Conservation (phyloP, 2,113 vertebrate genomes). For the Rhadina sibilatrix region DNA sequence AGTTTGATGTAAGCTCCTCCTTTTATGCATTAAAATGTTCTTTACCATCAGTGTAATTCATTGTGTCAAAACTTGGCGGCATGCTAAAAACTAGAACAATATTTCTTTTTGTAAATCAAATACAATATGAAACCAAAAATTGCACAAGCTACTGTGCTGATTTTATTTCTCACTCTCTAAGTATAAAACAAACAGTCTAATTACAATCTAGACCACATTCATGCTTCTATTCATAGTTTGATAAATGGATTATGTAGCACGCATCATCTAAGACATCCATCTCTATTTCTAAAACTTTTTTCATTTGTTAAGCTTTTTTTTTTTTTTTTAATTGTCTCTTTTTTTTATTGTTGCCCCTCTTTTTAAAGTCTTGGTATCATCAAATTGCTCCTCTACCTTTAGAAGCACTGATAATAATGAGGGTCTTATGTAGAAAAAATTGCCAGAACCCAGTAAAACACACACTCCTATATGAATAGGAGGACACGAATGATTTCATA, state of each 20-base stretch:
- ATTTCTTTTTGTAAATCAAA: background rate
- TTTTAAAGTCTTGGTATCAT: background rate
- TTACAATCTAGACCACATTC: background rate
- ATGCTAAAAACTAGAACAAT: background rate
- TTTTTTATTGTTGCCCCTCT: background rate
- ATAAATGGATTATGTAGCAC: background rate
- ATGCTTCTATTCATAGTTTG: background rate
- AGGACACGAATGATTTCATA: too few species aligned
- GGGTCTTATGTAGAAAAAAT: background rate
- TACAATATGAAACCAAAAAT: background rate
- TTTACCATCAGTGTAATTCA: background rate
- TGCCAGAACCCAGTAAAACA: background rate
- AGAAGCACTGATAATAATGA: background rate
- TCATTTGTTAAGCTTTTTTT: background rate
- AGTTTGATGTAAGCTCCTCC: background rate
- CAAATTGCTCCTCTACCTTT: background rate
- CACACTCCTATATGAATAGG: background rate
- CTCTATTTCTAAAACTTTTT: background rate
- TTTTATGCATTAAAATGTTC: background rate
- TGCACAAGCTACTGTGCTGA: background rate
- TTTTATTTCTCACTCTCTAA: background rate
- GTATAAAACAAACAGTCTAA: background rate
- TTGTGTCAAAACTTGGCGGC: background rate
- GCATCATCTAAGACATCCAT: background rate
- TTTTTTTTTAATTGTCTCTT: background rate